Conservation (phyloP, 2,797 vertebrate genomes). For the Aldrovandia affinis region DNA sequence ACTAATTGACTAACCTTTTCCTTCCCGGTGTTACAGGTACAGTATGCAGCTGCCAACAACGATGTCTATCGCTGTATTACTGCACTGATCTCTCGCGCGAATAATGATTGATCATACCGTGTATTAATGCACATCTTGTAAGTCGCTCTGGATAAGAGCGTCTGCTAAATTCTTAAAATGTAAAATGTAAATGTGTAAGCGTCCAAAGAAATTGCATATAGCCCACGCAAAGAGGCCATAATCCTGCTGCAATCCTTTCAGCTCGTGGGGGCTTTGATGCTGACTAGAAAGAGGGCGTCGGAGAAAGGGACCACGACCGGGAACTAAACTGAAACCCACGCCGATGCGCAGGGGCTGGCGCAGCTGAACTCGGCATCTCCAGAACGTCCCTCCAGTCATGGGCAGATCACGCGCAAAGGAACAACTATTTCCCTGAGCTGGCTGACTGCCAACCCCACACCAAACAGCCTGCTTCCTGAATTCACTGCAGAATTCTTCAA, state of each 20-base stretch:
- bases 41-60: too few relatives aligned
- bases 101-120: too few relatives aligned
- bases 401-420: conserved; percentile 68
- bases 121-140: too few relatives aligned
- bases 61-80: too few relatives aligned
- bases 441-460: conserved; percentile 54
- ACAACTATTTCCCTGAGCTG: conserved; percentile 71
- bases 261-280: background rate
- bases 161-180: too few relatives aligned
- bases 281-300: background rate
- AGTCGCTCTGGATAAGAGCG: too few relatives aligned
- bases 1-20: too few relatives aligned
- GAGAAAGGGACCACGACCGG: background rate
- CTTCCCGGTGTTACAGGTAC: too few relatives aligned
- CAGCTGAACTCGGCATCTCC: background rate
- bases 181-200: too few relatives aligned
- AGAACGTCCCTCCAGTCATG: conserved; percentile 45
- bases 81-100: too few relatives aligned
- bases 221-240: background rate
- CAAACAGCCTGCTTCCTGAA: background rate
- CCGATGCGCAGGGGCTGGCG: background rate
- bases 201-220: too few relatives aligned
- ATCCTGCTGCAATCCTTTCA: background rate
- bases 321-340: background rate
- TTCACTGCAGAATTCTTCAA: background rate